phyloP scores from a whole-genome alignment of 2,113 vertebrate species.

The Lycaon pictus region DNA sequence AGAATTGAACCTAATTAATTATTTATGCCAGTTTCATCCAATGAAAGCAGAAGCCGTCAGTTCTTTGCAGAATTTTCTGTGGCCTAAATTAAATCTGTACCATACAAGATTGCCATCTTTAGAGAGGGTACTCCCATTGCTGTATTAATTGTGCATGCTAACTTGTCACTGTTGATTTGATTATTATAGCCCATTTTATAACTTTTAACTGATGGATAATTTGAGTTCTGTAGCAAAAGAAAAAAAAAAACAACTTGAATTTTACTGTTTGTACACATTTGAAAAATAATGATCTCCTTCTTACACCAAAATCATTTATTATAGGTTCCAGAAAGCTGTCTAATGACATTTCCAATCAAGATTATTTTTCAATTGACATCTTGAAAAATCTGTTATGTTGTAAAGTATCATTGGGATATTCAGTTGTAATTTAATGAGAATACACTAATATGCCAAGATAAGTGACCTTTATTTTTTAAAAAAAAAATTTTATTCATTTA shows the following conservation, averaged over 20 bases:
- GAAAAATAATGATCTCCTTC: constrained; percentile 22
- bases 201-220: neutral
- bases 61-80: constrained; percentile 41
- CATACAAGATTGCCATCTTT: neutral
- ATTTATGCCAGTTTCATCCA: neutral
- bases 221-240: neutral
- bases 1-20: constrained; percentile 54
- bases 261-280: constrained; percentile 17
- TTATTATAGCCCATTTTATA: constrained; percentile 50
- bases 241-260: neutral
- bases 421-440: constrained; percentile 54
- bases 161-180: constrained; percentile 32
- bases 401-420: neutral
- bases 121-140: neutral
- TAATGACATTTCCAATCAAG: constrained; percentile 5
- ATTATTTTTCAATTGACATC: constrained; percentile 33
- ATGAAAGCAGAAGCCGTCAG: neutral
- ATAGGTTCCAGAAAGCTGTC: constrained; percentile 34
- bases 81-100: constrained; percentile 29
- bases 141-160: constrained; percentile 34
- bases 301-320: constrained; percentile 47
- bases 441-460: constrained; percentile 19
- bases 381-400: constrained; percentile 49
- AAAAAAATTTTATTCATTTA: no score
- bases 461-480: constrained; percentile 11